Conservation (phyloP, 2,113 vertebrate genomes). For the Megalops atlanticus region DNA sequence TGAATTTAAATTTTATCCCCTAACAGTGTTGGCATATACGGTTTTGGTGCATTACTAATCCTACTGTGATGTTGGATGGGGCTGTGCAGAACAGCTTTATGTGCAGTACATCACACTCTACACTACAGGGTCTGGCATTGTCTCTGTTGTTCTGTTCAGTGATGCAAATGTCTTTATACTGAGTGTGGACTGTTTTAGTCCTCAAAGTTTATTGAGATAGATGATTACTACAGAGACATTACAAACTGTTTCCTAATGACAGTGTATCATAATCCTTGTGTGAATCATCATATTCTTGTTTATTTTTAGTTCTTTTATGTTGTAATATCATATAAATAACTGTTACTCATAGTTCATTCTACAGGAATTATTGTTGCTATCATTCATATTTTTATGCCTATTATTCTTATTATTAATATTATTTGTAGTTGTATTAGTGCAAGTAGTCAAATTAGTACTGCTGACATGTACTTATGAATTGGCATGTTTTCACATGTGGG, state of each 20-base stretch:
- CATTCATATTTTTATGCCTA: not conserved
- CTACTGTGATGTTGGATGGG: not conserved
- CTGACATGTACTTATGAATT: not conserved
- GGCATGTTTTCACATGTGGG: not conserved
- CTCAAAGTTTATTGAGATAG: too few species aligned
- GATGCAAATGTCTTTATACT: not conserved
- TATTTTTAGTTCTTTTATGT: too few species aligned
- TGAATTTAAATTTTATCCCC: not conserved
- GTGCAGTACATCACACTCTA: not conserved
- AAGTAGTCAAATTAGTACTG: too few species aligned
- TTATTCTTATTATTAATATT: not conserved
- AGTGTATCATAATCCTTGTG: too few species aligned
- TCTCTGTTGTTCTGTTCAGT: not conserved
- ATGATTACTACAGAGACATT: too few species aligned
- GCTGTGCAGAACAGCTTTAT: not conserved
- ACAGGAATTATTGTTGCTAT: too few species aligned
- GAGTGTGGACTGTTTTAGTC: too few species aligned
- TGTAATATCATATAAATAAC: too few species aligned
- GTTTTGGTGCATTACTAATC: not conserved
- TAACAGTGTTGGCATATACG: not conserved
- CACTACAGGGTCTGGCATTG: too few species aligned
- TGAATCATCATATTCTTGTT: too few species aligned
- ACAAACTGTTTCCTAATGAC: too few species aligned
- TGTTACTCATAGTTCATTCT: too few species aligned
- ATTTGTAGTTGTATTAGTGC: not conserved